Evolutionary conservation across 2,888 invertebrate genomes (phyloP), one percentile per base, ranked within the genome.

Genomic region (Seladonia tumulorum): DNA sequence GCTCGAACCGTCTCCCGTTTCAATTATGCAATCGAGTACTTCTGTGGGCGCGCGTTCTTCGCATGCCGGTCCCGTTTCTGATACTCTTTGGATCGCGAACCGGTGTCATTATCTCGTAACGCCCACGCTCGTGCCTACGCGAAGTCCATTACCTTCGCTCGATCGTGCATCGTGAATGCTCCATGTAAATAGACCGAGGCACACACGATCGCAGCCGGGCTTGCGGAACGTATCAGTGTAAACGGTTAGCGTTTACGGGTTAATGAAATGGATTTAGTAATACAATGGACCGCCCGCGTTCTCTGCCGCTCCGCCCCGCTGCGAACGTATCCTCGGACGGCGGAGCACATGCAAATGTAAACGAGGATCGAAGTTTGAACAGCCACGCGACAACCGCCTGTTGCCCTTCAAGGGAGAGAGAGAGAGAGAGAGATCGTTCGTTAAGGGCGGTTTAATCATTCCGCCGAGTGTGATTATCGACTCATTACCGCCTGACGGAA

Each of bases 21-120:
- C 72, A 68, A 81, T 83, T 81, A 68, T 71, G 49, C 76, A 74
- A 83, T 29, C 76, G 70, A 16, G 63, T 42, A 12, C 14, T 22
- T 42, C 42, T 1, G 66, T 35, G 35, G 10, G n/a, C 45, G 53
- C 71, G 18, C 39, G 63, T 77, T 60, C 68, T 53, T 63, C 71
- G 39, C 53, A 72, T 63, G 66, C 66, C 75, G 66, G 53, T 76
- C 39, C 75, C 39, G 35, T 66, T 79, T 72, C 57, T 42, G 77
- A 78, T 85, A 73, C 79, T 29, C 12, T 35, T 29, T 71, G 45
- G 57, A 78, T 77, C 81, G 66, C 29, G 79, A 72, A 18, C 60
- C 74, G 70, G 39, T 70, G 79, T 79, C 83, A 83, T 86, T 85
- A 85, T 85, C 85, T 77, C 29, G 81, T 60, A 68, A 81, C 86